These are phyloP conservation scores for Drosophila anomalipes DNA, from an alignment of 2,888 invertebrate genomes.

Conservation along the genomic window DNA sequence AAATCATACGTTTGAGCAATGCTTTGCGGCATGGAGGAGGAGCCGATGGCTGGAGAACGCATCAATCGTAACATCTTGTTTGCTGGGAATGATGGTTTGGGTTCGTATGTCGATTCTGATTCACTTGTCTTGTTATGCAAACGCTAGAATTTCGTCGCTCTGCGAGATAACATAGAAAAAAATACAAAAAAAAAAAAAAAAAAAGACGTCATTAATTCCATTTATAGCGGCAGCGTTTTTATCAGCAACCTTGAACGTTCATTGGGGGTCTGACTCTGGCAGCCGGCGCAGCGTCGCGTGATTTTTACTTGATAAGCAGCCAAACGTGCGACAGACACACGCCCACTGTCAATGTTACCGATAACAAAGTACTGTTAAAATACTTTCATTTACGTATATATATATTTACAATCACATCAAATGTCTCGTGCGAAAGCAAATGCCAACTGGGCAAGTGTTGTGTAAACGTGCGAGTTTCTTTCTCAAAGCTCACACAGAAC, in stretches of 20 bases:
- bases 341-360: conserved; percentile 52
- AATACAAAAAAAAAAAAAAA: conserved; percentile 25
- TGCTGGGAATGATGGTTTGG: conserved; percentile 30
- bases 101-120: conserved; percentile 23
- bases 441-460: conserved; percentile 56
- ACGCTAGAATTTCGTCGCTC: conserved; percentile 35
- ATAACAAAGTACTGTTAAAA: conserved; percentile 24
- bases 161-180: conserved; percentile 27
- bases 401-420: conserved; percentile 16
- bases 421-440: conserved; percentile 44
- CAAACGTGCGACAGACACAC: conserved; percentile 77
- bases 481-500: conserved; percentile 10
- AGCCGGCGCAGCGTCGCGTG: conserved; percentile 51
- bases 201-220: conserved; percentile 53
- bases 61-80: conserved; percentile 65
- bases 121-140: conserved; percentile 54
- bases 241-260: conserved; percentile 70
- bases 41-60: conserved; percentile 28
- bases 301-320: conserved; percentile 62
- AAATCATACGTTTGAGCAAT: conserved; percentile 43
- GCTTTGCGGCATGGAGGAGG: conserved; percentile 29
- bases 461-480: conserved; percentile 34
- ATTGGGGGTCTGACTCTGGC: conserved; percentile 55
- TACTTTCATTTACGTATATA: conserved; percentile 15
- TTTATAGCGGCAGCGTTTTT: conserved; percentile 44